These are phyloP conservation scores for Pseudochirops cupreus DNA, from an alignment of 2,797 vertebrate species.

Conservation along the genomic window DNA sequence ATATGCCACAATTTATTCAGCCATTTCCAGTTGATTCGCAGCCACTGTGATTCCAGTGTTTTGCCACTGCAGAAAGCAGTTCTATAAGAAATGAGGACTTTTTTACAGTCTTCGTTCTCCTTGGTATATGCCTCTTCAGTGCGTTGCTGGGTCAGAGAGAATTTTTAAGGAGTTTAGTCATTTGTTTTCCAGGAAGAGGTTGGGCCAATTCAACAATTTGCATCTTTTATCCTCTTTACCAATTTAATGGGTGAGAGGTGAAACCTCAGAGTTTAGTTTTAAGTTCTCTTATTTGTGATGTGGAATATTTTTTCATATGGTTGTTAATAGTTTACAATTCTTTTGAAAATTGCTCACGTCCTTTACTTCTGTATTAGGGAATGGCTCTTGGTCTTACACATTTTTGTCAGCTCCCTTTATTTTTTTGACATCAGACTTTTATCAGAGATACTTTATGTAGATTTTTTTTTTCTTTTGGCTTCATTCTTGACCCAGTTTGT, in stretches of 20 bases:
- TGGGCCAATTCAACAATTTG: background rate
- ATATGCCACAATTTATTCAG: background rate
- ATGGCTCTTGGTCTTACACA: background rate
- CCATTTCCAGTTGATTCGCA: background rate
- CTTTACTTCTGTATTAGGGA: background rate
- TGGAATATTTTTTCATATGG: too few relatives aligned
- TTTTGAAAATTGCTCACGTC: background rate
- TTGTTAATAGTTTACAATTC: too few relatives aligned
- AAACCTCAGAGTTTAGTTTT: too few relatives aligned
- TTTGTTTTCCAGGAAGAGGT: background rate
- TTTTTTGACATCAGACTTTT: background rate
- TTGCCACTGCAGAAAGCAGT: background rate
- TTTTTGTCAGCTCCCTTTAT: background rate
- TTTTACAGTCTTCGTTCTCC: background rate
- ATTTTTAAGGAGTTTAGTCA: background rate
- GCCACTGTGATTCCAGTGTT: background rate
- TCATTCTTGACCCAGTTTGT: background rate
- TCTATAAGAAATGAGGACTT: background rate
- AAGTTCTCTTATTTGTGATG: too few relatives aligned
- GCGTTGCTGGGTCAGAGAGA: background rate
- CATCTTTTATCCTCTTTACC: too few relatives aligned
- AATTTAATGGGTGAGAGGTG: too few relatives aligned
- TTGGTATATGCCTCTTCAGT: background rate
- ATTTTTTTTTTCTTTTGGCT: background rate
- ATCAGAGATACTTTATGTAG: background rate